Percentiles rank a stretch among this genome's conserved stretches.
These are phyloP conservation scores for Lycaena phlaeas DNA, from an alignment of 2,888 invertebrate species.

Conservation along the genomic window DNA sequence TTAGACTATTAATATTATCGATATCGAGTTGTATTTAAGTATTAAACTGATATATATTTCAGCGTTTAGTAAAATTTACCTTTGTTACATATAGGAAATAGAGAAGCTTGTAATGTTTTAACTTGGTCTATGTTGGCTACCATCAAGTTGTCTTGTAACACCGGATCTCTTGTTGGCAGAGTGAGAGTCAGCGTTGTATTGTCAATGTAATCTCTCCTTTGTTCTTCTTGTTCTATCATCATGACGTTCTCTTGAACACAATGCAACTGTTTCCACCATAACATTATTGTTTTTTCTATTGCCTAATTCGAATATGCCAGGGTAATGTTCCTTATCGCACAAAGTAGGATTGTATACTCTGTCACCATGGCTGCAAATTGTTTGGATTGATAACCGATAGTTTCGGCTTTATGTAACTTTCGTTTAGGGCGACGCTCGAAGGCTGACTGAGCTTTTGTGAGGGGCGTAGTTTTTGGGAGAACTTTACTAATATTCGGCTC, in stretches of 20 bases:
- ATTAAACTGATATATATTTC: too few species aligned
- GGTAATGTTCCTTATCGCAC: conserved; percentile 19
- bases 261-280: conserved; percentile 69
- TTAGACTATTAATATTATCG: too few species aligned
- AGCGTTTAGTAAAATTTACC: conserved; percentile 39
- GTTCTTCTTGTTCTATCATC: conserved; percentile 58
- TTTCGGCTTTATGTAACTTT: conserved; percentile 31
- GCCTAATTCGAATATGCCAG: neutral
- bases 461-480: conserved; percentile 47
- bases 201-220: conserved; percentile 41
- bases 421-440: conserved; percentile 46
- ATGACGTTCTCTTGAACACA: conserved; percentile 46
- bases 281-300: conserved; percentile 42
- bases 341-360: conserved; percentile 29
- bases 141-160: conserved; percentile 52
- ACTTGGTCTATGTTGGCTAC: conserved; percentile 69
- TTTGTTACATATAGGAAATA: conserved; percentile 76
- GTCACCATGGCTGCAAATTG: conserved; percentile 55
- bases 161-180: conserved; percentile 47
- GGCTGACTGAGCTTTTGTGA: conserved; percentile 50
- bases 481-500: conserved; percentile 43
- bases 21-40: too few species aligned
- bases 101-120: conserved; percentile 76
- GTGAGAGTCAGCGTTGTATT: conserved; percentile 50
- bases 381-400: conserved; percentile 29